Evolutionary conservation across 2,113 vertebrate genomes (phyloP), one percentile per base, ranked within the genome.

Genomic region (Herpailurus yagouaroundi): DNA sequence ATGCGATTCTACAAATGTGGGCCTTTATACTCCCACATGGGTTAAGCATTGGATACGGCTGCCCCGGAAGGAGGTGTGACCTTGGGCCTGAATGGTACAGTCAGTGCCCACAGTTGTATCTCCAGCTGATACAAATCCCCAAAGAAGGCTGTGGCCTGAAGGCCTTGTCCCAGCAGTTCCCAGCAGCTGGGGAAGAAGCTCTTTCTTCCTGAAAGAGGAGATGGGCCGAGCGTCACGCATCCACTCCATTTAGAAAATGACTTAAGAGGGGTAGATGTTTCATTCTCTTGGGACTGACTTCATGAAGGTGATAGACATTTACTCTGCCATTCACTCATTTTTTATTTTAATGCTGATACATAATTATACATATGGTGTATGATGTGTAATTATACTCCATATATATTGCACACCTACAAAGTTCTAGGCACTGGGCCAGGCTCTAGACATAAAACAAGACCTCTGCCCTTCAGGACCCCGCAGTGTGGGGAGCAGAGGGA

Each of bases 221-320:
- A 1, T 10, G 57, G 16, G 31, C 1, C 18, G 23, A 45, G 16
- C 29, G 0, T 15, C 1, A 7, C 1, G 18, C 13, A 25, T 18
- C n/a, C 7, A 10, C 29, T 50, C 3, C 33, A 10, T 48, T 50
- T 38, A 79, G 50, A 64, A 64, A 64, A 36, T 64, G 52, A n/a
- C 57, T 63, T 31, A 18, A 68, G 48, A 89, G 79, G 27, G 76
- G 10, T 33, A 48, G 33, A 13, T 38, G 57, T 52, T 12, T 23
- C 60, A 25, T 89, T 27, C 60, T 84, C 60, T 73, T 68, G 57
- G 88, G 66, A 23, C 29, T 23, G 25, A 18, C 31, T 5, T n/a
- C 38, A 45, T 45, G 27, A 63, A 71, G 29, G 14, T 33, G 50
- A 64, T 45, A 7, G 36, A 19, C 52, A 13, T 52, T 63, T 38